phyloP scores from a whole-genome alignment of 2,888 invertebrate genomes.

The Eupelmus urozonus region DNA sequence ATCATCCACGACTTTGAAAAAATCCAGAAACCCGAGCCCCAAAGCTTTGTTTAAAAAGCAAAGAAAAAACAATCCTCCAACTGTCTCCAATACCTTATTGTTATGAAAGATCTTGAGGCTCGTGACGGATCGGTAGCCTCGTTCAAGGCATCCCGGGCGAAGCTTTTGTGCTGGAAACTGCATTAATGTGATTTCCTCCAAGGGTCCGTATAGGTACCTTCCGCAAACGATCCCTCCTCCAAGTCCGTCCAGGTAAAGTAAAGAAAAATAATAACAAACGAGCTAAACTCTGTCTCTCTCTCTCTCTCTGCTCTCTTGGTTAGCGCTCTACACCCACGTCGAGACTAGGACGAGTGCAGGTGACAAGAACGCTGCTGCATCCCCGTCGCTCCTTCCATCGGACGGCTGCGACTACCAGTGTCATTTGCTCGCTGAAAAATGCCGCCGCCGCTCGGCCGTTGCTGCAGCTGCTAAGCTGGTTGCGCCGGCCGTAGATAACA shows the following conservation, averaged over 20 bases:
- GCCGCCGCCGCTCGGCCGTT: background rate
- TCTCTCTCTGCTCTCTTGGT: conserved; percentile 2
- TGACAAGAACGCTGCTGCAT: conserved; percentile 41
- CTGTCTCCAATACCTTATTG: conserved; percentile 45
- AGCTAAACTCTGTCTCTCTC: too few species aligned
- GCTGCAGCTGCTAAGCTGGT: too few species aligned
- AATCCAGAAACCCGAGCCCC: too few species aligned
- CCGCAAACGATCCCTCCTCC: conserved; percentile 9
- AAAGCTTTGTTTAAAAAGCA: too few species aligned
- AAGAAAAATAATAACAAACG: background rate
- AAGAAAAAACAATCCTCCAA: background rate
- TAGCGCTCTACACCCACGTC: conserved; percentile 14
- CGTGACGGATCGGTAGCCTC: conserved; percentile 48
- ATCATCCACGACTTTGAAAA: too few species aligned
- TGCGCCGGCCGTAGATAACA: conserved; percentile 21
- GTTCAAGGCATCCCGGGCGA: conserved; percentile 53
- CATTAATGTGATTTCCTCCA: conserved; percentile 44
- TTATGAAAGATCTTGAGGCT: conserved; percentile 46
- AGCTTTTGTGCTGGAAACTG: conserved; percentile 49
- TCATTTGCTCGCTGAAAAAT: conserved; percentile 32
- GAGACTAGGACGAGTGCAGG: conserved; percentile 48
- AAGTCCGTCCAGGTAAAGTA: conserved; percentile 4
- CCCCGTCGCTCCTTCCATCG: background rate
- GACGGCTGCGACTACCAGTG: conserved; percentile 2
- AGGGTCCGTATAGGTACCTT: background rate